Conservation (phyloP, 2,113 vertebrate genomes). For the Stegastes partitus region DNA sequence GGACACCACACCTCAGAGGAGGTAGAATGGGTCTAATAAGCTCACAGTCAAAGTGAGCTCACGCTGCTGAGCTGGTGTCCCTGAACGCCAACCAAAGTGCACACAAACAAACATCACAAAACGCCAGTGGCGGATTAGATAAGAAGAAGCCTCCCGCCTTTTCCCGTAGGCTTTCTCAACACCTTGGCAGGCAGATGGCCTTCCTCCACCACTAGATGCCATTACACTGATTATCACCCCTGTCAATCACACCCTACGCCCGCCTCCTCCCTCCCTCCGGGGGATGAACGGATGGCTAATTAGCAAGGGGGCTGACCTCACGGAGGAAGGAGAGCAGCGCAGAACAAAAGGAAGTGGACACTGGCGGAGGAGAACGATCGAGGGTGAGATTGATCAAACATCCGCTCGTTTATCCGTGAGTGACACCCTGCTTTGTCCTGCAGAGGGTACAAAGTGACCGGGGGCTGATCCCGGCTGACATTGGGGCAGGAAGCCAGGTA, state of each 20-base stretch:
- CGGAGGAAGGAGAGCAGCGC: background rate
- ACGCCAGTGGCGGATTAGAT: conserved; percentile 38
- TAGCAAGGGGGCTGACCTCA: conserved; percentile 34
- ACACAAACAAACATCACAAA: conserved; percentile 3
- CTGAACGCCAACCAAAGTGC: background rate
- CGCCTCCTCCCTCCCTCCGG: conserved; percentile 17
- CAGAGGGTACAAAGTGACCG: too few species aligned
- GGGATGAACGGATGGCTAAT: conserved; percentile 62
- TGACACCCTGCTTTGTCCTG: too few species aligned
- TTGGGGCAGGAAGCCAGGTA: too few species aligned
- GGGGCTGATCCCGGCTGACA: too few species aligned
- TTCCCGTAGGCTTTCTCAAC: conserved; percentile 64
- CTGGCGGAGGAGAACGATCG: background rate
- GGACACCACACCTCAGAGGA: conserved; percentile 3
- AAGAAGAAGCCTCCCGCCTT: conserved; percentile 38
- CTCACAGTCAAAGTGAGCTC: conserved; percentile 22
- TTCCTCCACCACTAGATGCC: conserved; percentile 30
- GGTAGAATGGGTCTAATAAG: conserved; percentile 4
- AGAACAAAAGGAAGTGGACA: background rate
- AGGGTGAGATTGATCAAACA: background rate
- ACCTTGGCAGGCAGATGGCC: conserved; percentile 76
- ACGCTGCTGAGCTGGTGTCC: conserved; percentile 30
- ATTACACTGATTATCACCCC: conserved; percentile 78
- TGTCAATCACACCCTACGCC: conserved; percentile 70
- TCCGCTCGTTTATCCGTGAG: too few species aligned